These are phyloP conservation scores for Hydropotes inermis DNA, from an alignment of 2,113 vertebrate species.

Conservation along the genomic window DNA sequence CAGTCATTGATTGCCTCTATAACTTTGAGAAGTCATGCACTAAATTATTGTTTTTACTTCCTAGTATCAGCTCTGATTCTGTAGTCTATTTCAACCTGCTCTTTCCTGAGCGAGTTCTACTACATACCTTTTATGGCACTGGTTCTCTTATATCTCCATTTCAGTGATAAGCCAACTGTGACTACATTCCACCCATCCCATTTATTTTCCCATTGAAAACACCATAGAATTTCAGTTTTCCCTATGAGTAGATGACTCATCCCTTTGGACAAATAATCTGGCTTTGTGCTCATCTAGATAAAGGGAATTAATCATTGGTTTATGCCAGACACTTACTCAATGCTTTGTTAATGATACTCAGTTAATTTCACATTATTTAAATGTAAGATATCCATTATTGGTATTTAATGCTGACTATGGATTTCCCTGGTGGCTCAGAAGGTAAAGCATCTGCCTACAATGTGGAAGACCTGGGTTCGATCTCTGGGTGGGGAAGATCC, in stretches of 20 bases:
- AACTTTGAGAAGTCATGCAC: background rate
- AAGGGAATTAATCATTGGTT: background rate
- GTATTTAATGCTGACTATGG: background rate
- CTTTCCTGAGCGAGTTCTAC: background rate
- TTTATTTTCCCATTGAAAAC: background rate
- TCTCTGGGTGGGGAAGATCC: no score
- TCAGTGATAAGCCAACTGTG: background rate
- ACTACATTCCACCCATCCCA: background rate
- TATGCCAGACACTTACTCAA: background rate
- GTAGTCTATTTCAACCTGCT: background rate
- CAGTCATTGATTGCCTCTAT: background rate
- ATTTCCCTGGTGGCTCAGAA: no score
- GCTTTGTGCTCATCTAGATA: background rate
- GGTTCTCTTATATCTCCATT: background rate
- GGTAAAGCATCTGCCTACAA: no score
- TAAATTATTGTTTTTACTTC: background rate
- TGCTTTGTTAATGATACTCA: slow-evolving; percentile 16
- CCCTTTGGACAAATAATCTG: background rate
- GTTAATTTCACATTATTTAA: slow-evolving; percentile 27
- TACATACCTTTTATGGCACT: background rate
- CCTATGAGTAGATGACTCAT: background rate
- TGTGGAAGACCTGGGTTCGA: no score
- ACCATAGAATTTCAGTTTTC: background rate
- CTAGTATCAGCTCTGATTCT: background rate
- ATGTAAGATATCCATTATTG: background rate